Base-by-base conservation (phyloP, 2,888 invertebrate genomes). In the Myathropa florea region DNA sequence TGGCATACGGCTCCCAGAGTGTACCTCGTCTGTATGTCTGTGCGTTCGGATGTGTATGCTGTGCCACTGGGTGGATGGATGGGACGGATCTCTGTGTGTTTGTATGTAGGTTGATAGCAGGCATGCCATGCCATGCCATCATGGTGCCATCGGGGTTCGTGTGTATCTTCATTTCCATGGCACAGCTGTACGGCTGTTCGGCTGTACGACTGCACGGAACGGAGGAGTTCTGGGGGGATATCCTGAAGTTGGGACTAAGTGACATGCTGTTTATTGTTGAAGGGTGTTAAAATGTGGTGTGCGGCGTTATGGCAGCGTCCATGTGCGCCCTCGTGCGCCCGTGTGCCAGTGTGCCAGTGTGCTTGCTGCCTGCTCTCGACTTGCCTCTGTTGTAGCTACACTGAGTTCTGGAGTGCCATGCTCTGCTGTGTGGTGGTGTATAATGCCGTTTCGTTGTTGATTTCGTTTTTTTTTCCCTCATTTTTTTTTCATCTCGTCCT, bases 211-310 rank as follows among this genome's bases (percentile, higher is more conserved):
- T 9, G n/a, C 12, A 53, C 65, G 81, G 65, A 63, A 71, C 33
- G 57, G 72, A 71, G 73, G 73, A 36, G 65, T 72, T 57, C 75
- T 28, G 70, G 70, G 70, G 70, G 88, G 90, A 89, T 91, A 91
- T 91, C 91, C 91, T 91, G 91, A 91, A 91, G 91, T 91, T 91
- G 91, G 91, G 91, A 91, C 91, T 91, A 91, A 92, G 91, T 91
- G 92, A 91, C 92, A 92, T 91, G 92, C 91, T 91, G 91, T 91
- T 91, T 91, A 91, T 91, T 91, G 91, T 91, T 91, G 91, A 91
- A 91, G 91, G 91, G 91, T 91, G 91, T 92, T 92, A 91, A 91
- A 92, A 91, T 91, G 90, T 91, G 91, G 91, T 90, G 90, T 90
- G 90, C 88, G 90, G 89, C 89, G 88, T 86, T 88, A 89, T 89